Evolutionary conservation across 92 coral and sea anemone genomes (phyloP), one percentile per base, ranked within the genome.

Genomic region (Umimayanthus chanpuru): DNA sequence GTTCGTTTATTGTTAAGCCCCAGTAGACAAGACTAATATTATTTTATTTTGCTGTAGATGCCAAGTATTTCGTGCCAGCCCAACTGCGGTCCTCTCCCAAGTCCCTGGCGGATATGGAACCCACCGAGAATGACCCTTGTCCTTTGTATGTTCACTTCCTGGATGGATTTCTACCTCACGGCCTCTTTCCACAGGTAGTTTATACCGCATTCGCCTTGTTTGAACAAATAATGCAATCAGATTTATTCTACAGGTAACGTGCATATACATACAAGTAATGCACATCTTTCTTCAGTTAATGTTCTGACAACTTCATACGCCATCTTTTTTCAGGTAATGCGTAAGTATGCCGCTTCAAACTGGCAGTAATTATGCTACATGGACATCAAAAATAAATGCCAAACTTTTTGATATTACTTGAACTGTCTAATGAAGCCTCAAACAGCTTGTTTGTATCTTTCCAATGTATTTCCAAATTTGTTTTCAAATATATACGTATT

Each of bases 121-220:
- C 93, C 3, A 56, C 91, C 10, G 47, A 73, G 47, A 73, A 58
- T 15, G 93, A 89, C 71, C 90, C 94, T 44, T 93, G 96, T 40
- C 66, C 98, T 7, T 70, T 94, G 58, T 93, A 85, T 64, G 92
- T 94, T 79, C 90, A 93, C 83, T 94, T 93, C 50, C 90, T 90
- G 23, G 98, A 94, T 58, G 98, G 98, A 9, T 94, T 94, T 73
- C 94, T 94, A 72, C 98, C 98, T 14, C 95, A 94, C 82, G 98
- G 96, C 4, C 83, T 94, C 53, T 94, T 93, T 76, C 88, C 93
- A 5, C 90, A 78, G 82, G 82, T 78, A 78, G 2, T 26, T 43
- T 41, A 1, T 76, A 3, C 55, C 23, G 1, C 1, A 47, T 47
- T 39, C 25, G 43, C 9, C 53, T 30, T 2, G 20, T 39, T 2